Evolutionary conservation across 2,888 invertebrate genomes (phyloP).

Genomic region (Achlya flavicornis): DNA sequence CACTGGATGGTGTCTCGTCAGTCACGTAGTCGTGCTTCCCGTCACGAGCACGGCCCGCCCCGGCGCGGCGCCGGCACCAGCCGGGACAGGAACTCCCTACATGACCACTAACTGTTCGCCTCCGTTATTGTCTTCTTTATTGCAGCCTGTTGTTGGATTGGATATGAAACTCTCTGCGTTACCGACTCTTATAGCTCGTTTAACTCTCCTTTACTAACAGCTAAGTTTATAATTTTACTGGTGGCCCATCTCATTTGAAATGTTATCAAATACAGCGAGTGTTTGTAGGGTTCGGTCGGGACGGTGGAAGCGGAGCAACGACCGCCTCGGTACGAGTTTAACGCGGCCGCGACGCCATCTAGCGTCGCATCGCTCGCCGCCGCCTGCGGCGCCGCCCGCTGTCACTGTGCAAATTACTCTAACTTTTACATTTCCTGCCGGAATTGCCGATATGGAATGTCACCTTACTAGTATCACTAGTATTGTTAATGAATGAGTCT

Average conservation of each 20-base stretch:
- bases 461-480: neutral
- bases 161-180: neutral
- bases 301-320: slow-evolving; percentile 22
- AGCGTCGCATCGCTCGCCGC: neutral
- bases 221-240: neutral
- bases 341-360: slow-evolving; percentile 18
- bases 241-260: neutral
- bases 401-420: neutral
- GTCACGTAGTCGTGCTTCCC: slow-evolving; percentile 9
- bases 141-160: neutral
- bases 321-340: slow-evolving; percentile 20
- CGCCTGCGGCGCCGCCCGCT: neutral
- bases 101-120: slow-evolving; percentile 9
- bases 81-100: slow-evolving; percentile 28
- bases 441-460: slow-evolving; percentile 9
- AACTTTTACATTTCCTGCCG: slow-evolving; percentile 7
- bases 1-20: neutral
- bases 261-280: neutral
- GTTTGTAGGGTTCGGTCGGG: neutral
- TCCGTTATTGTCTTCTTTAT: neutral
- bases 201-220: neutral
- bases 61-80: too few relatives aligned
- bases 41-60: slow-evolving; percentile 14
- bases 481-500: neutral
- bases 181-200: neutral